Conservation (phyloP, 2,113 vertebrate genomes). For the Danionella cerebrum region DNA sequence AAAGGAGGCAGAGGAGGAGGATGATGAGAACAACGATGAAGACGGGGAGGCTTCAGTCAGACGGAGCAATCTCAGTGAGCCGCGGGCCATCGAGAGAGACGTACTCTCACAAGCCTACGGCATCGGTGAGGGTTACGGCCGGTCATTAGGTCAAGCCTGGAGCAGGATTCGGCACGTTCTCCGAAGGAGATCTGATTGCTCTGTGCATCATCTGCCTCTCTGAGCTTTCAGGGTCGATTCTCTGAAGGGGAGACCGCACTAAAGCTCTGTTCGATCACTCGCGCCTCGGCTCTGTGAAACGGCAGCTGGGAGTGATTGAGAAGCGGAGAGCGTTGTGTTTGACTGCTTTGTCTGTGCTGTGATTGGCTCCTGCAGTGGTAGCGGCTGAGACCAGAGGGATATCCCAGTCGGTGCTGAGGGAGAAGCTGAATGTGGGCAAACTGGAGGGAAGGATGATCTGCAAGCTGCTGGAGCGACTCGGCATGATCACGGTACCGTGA, state of each 20-base stretch:
- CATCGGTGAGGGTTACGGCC: constrained; percentile 74
- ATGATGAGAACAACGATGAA: constrained; percentile 75
- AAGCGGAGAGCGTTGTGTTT: no score
- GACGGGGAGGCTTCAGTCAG: constrained; percentile 36
- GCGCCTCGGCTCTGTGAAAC: no score
- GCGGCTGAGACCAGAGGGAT: constrained; percentile 81
- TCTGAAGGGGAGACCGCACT: no score
- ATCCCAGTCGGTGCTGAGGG: constrained; percentile 72
- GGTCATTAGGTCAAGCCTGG: no score
- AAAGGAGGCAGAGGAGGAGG: constrained; percentile 69
- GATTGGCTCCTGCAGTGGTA: constrained; percentile 67
- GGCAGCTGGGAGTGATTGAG: no score
- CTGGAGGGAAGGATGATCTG: constrained; percentile 91
- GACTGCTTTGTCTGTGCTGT: neutral
- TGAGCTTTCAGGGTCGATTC: no score
- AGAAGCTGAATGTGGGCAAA: constrained; percentile 81
- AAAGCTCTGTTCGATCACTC: no score
- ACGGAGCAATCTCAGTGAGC: constrained; percentile 57
- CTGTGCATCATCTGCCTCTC: no score
- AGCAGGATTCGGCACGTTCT: no score
- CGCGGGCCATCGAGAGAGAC: constrained; percentile 79
- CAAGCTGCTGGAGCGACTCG: constrained; percentile 76
- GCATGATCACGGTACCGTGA: constrained; percentile 80
- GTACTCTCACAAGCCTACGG: constrained; percentile 85
- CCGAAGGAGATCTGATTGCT: no score